Conservation (phyloP, 2,113 vertebrate genomes). For the Halichoeres trimaculatus region DNA sequence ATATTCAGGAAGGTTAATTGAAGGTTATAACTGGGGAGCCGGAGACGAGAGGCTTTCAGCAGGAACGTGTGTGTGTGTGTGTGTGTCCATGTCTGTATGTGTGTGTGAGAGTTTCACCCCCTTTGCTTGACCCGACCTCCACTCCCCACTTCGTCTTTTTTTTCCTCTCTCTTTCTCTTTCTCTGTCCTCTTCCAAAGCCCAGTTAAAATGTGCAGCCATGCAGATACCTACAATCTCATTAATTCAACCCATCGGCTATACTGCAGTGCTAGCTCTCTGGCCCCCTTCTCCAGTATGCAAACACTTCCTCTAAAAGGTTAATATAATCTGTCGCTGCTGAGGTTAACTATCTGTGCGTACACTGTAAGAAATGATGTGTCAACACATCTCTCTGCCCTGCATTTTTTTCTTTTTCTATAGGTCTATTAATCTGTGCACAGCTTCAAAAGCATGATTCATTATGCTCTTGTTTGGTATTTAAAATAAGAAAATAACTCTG, state of each 20-base stretch:
- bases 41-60: constrained; percentile 67
- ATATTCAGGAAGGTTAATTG: constrained; percentile 82
- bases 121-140: constrained; percentile 62
- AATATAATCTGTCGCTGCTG: constrained; percentile 72
- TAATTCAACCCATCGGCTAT: constrained; percentile 76
- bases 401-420: constrained; percentile 2
- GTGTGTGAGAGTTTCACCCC: constrained; percentile 33
- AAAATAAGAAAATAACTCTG: not conserved
- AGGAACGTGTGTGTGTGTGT: not conserved
- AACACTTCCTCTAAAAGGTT: constrained; percentile 80
- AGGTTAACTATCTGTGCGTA: constrained; percentile 69
- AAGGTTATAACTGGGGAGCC: constrained; percentile 76
- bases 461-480: constrained; percentile 4
- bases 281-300: constrained; percentile 58
- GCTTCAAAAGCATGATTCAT: not conserved
- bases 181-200: constrained; percentile 59
- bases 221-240: constrained; percentile 82
- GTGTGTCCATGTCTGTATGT: constrained; percentile 10
- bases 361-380: constrained; percentile 57
- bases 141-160: constrained; percentile 23
- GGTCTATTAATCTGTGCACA: constrained; percentile 9
- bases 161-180: constrained; percentile 29
- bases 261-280: constrained; percentile 50
- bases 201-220: constrained; percentile 81
- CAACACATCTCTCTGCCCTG: constrained; percentile 35